These are phyloP conservation scores for Euwallacea fornicatus DNA, from an alignment of 1,140 invertebrate species.

Conservation along the genomic window DNA sequence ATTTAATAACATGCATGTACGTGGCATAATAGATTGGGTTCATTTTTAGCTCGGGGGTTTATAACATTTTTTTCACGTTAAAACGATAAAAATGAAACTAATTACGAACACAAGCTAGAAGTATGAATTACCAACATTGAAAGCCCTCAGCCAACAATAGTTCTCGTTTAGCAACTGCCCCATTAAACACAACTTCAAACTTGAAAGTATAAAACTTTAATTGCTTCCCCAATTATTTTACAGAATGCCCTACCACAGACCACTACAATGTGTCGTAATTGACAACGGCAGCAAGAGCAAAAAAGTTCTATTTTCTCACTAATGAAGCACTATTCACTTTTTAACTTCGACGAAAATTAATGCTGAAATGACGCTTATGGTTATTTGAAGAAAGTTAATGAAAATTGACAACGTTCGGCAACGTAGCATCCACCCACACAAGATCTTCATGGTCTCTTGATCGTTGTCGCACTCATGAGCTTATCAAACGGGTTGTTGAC, in stretches of 20 bases:
- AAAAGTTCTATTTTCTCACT: conserved; percentile 1
- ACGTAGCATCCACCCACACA: no score
- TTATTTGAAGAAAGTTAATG: not conserved
- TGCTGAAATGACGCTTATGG: not conserved
- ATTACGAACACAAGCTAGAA: no score
- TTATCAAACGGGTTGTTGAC: no score
- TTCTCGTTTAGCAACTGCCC: not conserved
- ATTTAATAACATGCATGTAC: conserved; percentile 5
- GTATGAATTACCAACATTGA: no score
- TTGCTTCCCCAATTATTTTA: conserved; percentile 2
- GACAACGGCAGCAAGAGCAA: not conserved
- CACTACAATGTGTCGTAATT: conserved; percentile 4
- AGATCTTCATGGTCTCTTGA: no score
- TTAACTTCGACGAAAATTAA: not conserved
- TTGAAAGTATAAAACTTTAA: conserved; percentile 4
- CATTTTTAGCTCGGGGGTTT: not conserved
- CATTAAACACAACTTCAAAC: conserved; percentile 1
- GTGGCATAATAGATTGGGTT: not conserved
- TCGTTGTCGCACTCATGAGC: no score
- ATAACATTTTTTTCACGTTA: not conserved
- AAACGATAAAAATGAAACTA: no score
- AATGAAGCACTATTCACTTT: conserved; percentile 2
- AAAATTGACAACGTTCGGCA: no score
- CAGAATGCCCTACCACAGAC: not conserved
- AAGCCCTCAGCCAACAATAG: not conserved